Evolutionary conservation across 1,140 invertebrate genomes (phyloP).

Genomic region (Euwallacea fornicatus): DNA sequence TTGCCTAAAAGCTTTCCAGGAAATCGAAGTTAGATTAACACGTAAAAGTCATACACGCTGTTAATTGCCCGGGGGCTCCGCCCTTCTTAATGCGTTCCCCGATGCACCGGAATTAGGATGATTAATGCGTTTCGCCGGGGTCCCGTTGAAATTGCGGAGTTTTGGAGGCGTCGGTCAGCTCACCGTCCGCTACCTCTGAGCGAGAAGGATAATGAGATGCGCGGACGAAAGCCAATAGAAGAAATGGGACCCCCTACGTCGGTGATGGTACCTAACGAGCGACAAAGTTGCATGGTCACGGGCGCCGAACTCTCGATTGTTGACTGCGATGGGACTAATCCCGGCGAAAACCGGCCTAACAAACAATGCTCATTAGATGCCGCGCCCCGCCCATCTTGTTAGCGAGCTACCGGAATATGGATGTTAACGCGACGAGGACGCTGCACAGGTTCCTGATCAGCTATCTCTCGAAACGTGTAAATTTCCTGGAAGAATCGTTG

Average conservation of each 20-base stretch:
- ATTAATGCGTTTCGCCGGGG: conserved; percentile 14
- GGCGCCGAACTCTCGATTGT: conserved; percentile 14
- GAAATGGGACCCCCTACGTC: conserved; percentile 9
- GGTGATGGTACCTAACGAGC: conserved; percentile 5
- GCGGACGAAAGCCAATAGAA: not conserved
- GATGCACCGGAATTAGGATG: conserved; percentile 12
- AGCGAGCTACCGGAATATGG: conserved; percentile 16
- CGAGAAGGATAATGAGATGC: not conserved
- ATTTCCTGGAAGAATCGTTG: too few relatives aligned
- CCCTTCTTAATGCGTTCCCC: conserved; percentile 11
- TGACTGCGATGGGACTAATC: conserved; percentile 14
- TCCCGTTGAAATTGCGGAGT: not conserved
- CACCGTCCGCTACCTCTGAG: not conserved
- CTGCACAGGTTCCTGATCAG: too few relatives aligned
- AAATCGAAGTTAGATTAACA: not conserved
- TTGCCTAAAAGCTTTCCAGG: not conserved
- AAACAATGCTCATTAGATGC: conserved; percentile 20
- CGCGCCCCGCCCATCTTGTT: conserved; percentile 14
- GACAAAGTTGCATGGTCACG: conserved; percentile 11
- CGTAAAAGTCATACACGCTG: not conserved
- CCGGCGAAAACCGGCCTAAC: conserved; percentile 11
- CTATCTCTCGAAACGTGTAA: too few relatives aligned
- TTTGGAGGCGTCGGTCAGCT: not conserved
- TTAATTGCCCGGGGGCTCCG: conserved; percentile 5
- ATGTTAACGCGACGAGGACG: not conserved